A percentile compares a stretch with the other conserved stretches of the same genome.
Conservation (phyloP, 1,140 invertebrate genomes). For the Triops longicaudatus region DNA sequence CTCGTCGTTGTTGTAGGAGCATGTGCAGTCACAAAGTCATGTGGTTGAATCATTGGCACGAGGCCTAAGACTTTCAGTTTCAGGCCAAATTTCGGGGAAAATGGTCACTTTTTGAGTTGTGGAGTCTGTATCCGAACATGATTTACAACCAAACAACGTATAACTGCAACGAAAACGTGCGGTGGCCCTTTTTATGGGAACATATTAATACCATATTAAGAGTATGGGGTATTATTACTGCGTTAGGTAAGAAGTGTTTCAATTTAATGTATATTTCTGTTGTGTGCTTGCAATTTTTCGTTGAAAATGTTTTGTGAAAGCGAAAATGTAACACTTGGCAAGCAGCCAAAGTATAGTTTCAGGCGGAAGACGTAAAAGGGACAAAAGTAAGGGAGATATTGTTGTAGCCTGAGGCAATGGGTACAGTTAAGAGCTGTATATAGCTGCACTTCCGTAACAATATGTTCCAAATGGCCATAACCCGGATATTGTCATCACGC, state of each 20-base stretch:
- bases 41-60: slow-evolving; percentile 7
- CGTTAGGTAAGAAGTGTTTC: background rate
- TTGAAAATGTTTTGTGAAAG: too few relatives aligned
- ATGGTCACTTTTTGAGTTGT: background rate
- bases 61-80: background rate
- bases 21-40: slow-evolving; percentile 8
- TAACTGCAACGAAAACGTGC: background rate
- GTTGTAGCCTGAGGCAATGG: background rate
- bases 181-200: background rate
- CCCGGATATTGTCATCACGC: background rate
- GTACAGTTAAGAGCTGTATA: background rate
- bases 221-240: background rate
- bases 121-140: background rate
- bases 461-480: background rate
- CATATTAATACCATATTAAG: background rate
- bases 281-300: too few relatives aligned
- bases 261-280: too few relatives aligned
- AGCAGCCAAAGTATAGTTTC: background rate
- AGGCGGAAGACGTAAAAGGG: background rate
- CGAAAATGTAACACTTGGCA: background rate
- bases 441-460: background rate
- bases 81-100: background rate
- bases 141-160: slow-evolving; percentile 4
- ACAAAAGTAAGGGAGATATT: background rate
- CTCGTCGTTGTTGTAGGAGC: slow-evolving; percentile 10